Evolutionary conservation across 2,113 vertebrate genomes (phyloP), one percentile per base, ranked within the genome.

Genomic region (Mus pahari): DNA sequence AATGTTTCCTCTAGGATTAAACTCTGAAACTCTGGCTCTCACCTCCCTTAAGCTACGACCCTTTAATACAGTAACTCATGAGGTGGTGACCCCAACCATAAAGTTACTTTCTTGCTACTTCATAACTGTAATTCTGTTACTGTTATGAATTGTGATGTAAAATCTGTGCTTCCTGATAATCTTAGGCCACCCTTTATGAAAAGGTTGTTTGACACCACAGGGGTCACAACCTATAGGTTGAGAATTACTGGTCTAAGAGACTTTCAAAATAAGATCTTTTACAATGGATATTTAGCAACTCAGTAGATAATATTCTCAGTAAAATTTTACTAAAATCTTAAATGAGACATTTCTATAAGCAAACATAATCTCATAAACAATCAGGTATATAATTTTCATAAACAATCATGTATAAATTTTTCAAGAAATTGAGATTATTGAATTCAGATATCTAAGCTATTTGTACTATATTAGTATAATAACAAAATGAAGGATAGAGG

Each of bases 391-490:
- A 24, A 78, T 75, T 91, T 89, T 60, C 1, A 79, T 84, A 89
- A 62, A n/a, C 4, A 91, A 81, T 2, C 24, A 62, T 62, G 36
- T n/a, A 78, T 31, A 66, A 31, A 78, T 75, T 91, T 20, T 62
- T 62, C 3, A 92, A 86, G 83, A 89, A 14, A 3, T 8, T 91
- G 28, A 93, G 36, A 8, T 73, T 74, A 90, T 5, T 78, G 48
- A 94, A 96, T 90, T 95, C 55, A 91, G 88, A 55, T 74, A 87
- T 68, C 14, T 89, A 89, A 17, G 39, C 6, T 79, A 75, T 12
- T 39, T 90, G 28, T 45, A 64, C 33, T 90, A 79, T 74, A 8
- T n/a, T 28, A 60, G 20, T 68, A 60, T 11, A 90, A 12, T 87
- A 24, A 62, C 19, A 90, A 82, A 91, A 91, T 87, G 1, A 31